Base-by-base conservation (phyloP, 2,113 vertebrate species). In the Clarias magur region DNA sequence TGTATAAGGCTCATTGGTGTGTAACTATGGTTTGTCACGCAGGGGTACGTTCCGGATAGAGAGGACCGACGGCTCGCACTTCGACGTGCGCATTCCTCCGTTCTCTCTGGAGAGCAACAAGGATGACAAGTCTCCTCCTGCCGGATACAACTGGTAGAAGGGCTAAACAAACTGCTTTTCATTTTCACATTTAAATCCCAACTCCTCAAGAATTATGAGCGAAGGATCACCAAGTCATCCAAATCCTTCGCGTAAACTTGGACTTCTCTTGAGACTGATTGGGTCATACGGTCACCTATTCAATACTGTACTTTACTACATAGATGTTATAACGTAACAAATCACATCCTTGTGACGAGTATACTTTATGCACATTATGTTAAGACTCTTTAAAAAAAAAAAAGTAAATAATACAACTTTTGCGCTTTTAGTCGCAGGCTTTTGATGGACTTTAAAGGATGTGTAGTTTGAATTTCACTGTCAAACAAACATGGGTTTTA, bases 101-200 rank as follows among this genome's bases (percentile, higher is more conserved):
- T 97, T 97, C 92, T 97, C 97, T 30, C 93, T 97, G 93, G 97
- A 97, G 93, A 97, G 96, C 95, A 97, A 97, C 94, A 97, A 97
- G 93, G 92, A 93, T 59, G 92, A 92, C 92, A 97, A 97, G 94
- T 96, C 95, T 34, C 96, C 96, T 70, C 96, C 96, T 80, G 96
- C 96, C 6, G 96, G 96, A 88, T 96, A 96, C 91, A 96, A 96
- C 94, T 97, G 96, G 96, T 97, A 97, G 95, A 88, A 88, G 78
- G 89, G 84, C 80, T 85, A 2, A 76, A 27, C 57, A 4, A 85
- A 76, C 85, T 25, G 27, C 53, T 53, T 3, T 27, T 17, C 13
- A 3, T 30, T 19, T 48, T 2, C 27, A 0, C 19, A 19, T 34
- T 70, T 38, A 70, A 59, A 42, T 48, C 63, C 48, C 21, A 57